A percentile compares a stretch with the other conserved stretches of the same genome.
Evolutionary conservation across 2,113 vertebrate species (phyloP).

Genomic region (Calyptomena viridis): DNA sequence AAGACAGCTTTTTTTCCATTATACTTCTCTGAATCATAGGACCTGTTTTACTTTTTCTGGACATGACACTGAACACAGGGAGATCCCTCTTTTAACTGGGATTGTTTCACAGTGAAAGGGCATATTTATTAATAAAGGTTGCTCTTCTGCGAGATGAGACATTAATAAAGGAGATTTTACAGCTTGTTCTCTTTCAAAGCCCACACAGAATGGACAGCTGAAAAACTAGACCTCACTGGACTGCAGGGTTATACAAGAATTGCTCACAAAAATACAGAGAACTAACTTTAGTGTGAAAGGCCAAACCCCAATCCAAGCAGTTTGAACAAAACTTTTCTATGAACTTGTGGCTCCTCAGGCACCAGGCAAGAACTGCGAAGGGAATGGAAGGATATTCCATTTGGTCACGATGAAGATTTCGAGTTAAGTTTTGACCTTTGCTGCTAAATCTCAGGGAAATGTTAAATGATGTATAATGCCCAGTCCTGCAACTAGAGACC

Average conservation of each 20-base stretch:
- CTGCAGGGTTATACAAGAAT: not conserved
- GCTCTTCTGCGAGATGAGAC: not conserved
- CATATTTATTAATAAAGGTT: not conserved
- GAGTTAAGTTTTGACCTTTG: not conserved
- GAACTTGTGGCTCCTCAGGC: not conserved
- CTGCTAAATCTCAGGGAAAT: not conserved
- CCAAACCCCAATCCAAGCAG: not conserved
- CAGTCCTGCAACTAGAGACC: not conserved
- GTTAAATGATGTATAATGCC: not conserved
- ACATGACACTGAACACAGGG: not conserved
- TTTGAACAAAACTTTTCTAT: not conserved
- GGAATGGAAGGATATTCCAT: not conserved
- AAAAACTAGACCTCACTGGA: not conserved
- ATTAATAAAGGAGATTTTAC: not conserved
- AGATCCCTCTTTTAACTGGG: not conserved
- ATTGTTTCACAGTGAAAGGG: not conserved
- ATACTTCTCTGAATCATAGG: not conserved
- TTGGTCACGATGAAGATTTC: not conserved
- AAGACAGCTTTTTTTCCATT: not conserved
- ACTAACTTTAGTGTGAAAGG: not conserved
- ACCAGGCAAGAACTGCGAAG: not conserved
- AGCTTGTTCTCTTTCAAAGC: not conserved
- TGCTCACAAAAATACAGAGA: not conserved
- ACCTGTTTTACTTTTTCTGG: not conserved
- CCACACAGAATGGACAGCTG: not conserved